Evolutionary conservation across 2,888 invertebrate species (phyloP).

Genomic region (Gibbula magus): DNA sequence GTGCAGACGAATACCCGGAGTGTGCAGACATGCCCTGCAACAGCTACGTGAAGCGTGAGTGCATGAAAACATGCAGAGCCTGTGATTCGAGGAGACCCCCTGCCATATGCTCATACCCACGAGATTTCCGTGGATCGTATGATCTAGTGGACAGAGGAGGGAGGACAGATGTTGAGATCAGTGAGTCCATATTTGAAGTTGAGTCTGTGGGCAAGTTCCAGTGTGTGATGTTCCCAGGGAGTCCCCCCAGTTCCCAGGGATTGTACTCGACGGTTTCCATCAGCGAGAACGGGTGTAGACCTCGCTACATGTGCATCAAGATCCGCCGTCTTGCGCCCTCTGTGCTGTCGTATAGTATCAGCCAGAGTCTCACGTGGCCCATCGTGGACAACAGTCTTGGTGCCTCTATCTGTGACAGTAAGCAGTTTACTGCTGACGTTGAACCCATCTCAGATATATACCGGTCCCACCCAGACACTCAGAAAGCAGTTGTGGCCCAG

Average conservation of each 20-base stretch:
- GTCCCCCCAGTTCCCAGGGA: slow-evolving; percentile 41
- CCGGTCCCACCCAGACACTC: slow-evolving; percentile 47
- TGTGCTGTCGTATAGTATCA: slow-evolving; percentile 53
- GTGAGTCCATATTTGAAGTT: slow-evolving; percentile 43
- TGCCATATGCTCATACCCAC: slow-evolving; percentile 55
- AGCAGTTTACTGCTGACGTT: slow-evolving; percentile 55
- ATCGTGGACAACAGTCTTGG: slow-evolving; percentile 37
- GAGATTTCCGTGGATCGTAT: slow-evolving; percentile 52
- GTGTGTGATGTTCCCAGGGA: slow-evolving; percentile 53
- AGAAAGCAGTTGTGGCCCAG: slow-evolving; percentile 53
- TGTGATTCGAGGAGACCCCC: slow-evolving; percentile 53
- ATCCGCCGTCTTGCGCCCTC: slow-evolving; percentile 51
- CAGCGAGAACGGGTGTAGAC: slow-evolving; percentile 64
- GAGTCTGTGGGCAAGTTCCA: slow-evolving; percentile 55
- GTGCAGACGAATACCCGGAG: slow-evolving; percentile 65
- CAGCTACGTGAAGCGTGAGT: slow-evolving; percentile 51
- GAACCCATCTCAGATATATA: slow-evolving; percentile 57
- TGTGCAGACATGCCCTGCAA: slow-evolving; percentile 58
- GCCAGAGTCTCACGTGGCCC: slow-evolving; percentile 62
- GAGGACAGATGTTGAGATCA: slow-evolving; percentile 40
- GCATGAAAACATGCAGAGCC: slow-evolving; percentile 59
- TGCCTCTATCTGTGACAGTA: slow-evolving; percentile 32
- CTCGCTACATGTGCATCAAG: slow-evolving; percentile 60
- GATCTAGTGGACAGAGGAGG: slow-evolving; percentile 42
- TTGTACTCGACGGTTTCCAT: slow-evolving; percentile 58